These are phyloP conservation scores for Rhinella marina DNA, from an alignment of 2,797 vertebrate genomes.

Conservation along the genomic window DNA sequence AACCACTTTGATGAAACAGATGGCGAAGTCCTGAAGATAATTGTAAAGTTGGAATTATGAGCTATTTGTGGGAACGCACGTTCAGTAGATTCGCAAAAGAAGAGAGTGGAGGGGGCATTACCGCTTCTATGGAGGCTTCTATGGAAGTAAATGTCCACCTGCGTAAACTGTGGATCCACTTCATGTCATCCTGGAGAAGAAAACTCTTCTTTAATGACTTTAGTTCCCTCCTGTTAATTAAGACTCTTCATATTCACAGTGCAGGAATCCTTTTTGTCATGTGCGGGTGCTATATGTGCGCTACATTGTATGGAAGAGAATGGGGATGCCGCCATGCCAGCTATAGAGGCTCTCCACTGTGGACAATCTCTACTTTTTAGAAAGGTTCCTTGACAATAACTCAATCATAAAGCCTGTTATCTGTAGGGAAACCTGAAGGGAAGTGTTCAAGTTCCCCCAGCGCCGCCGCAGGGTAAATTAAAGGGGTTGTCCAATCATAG, in stretches of 20 bases:
- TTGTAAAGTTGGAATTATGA: constrained; percentile 63
- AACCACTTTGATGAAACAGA: constrained; percentile 62
- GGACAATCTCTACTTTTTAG: background rate
- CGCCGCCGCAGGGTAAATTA: too few species aligned
- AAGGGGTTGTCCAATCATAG: too few species aligned
- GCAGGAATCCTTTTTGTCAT: constrained; percentile 41
- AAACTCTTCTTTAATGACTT: constrained; percentile 61
- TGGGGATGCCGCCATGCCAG: background rate
- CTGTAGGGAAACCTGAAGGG: background rate
- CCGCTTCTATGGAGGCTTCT: constrained; percentile 62
- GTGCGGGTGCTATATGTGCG: background rate
- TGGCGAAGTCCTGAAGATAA: constrained; percentile 61
- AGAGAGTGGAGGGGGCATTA: constrained; percentile 15
- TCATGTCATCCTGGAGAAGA: constrained; percentile 61
- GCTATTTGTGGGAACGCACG: constrained; percentile 51
- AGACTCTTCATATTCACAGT: constrained; percentile 55
- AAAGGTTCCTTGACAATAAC: background rate
- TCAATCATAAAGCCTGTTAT: background rate
- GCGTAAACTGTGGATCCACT: constrained; percentile 53
- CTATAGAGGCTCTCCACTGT: background rate
- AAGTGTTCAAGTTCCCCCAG: too few species aligned
- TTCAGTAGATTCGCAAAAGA: constrained; percentile 56
- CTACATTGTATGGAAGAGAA: background rate
- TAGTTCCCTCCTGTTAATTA: constrained; percentile 68
- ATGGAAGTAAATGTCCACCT: constrained; percentile 63